A percentile compares a stretch with the other conserved stretches of the same genome.
phyloP scores from a whole-genome alignment of 2,888 invertebrate species.

The Clusia tigrina region DNA sequence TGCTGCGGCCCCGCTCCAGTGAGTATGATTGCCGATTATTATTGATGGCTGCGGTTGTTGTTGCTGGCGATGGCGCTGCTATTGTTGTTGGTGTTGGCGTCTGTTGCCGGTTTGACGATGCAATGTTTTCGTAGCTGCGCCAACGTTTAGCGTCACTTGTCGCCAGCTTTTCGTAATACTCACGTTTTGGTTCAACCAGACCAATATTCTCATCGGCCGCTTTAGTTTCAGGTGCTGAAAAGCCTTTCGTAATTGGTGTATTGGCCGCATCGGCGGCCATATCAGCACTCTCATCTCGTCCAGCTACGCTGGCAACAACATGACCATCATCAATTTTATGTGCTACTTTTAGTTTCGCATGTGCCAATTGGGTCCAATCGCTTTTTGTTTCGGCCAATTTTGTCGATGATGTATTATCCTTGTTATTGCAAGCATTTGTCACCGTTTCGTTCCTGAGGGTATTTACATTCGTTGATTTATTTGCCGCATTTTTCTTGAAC shows the following conservation, averaged over 20 bases:
- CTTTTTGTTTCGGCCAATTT: not conserved
- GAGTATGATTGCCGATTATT: slow-evolving; percentile 47
- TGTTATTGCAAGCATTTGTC: slow-evolving; percentile 14
- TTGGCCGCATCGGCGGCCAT: slow-evolving; percentile 7
- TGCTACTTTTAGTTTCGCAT: not conserved
- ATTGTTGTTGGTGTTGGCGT: slow-evolving; percentile 16
- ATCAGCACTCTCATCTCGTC: not conserved
- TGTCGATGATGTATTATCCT: slow-evolving; percentile 18
- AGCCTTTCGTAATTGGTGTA: slow-evolving; percentile 46
- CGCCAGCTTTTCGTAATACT: slow-evolving; percentile 56
- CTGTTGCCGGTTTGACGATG: slow-evolving; percentile 19
- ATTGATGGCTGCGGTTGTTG: not conserved
- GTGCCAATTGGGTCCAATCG: slow-evolving; percentile 2
- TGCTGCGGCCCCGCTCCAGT: slow-evolving; percentile 47
- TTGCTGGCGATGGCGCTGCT: slow-evolving; percentile 27
- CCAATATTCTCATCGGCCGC: slow-evolving; percentile 58
- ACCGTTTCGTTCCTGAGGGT: not conserved
- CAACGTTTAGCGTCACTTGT: slow-evolving; percentile 27
- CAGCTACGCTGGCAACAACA: not conserved
- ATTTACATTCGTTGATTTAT: not conserved
- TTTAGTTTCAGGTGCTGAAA: slow-evolving; percentile 56
- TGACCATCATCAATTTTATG: slow-evolving; percentile 2
- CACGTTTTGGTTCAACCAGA: slow-evolving; percentile 55
- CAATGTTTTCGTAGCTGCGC: slow-evolving; percentile 26
- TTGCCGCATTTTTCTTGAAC: not conserved